These are phyloP conservation scores for Sitodiplosis mosellana DNA, from an alignment of 1,140 invertebrate species.

Conservation along the genomic window DNA sequence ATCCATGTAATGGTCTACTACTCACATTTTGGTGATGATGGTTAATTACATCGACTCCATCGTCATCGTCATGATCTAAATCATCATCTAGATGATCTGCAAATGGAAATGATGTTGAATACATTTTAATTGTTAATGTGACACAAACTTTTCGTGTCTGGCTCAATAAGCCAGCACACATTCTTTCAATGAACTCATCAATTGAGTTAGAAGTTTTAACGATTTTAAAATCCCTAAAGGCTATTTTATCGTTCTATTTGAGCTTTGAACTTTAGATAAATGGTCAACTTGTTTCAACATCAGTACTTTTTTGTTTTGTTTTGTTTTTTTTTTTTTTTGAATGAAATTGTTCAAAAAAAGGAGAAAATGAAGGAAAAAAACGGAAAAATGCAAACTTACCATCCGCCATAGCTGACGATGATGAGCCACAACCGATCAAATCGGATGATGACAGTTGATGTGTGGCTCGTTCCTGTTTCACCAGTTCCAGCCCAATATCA, in stretches of 20 bases:
- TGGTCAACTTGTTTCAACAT: too few relatives aligned
- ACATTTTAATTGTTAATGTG: too few relatives aligned
- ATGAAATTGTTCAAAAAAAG: background rate
- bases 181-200: too few relatives aligned
- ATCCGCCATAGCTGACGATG: background rate
- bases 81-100: background rate
- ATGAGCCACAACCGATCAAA: background rate
- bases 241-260: too few relatives aligned
- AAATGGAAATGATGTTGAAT: too few relatives aligned
- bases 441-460: constrained; percentile 1
- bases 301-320: too few relatives aligned
- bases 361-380: background rate
- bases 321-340: too few relatives aligned
- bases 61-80: background rate
- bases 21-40: background rate
- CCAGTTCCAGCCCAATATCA: constrained; percentile 11
- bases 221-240: too few relatives aligned
- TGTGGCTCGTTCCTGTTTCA: constrained; percentile 7
- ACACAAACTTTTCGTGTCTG: too few relatives aligned
- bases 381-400: background rate
- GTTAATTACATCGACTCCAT: background rate
- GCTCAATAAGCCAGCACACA: too few relatives aligned
- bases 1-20: background rate
- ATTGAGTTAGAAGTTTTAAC: too few relatives aligned
- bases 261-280: too few relatives aligned